These are phyloP conservation scores for Campoplex nolae DNA, from an alignment of 2,888 invertebrate genomes.

Conservation along the genomic window DNA sequence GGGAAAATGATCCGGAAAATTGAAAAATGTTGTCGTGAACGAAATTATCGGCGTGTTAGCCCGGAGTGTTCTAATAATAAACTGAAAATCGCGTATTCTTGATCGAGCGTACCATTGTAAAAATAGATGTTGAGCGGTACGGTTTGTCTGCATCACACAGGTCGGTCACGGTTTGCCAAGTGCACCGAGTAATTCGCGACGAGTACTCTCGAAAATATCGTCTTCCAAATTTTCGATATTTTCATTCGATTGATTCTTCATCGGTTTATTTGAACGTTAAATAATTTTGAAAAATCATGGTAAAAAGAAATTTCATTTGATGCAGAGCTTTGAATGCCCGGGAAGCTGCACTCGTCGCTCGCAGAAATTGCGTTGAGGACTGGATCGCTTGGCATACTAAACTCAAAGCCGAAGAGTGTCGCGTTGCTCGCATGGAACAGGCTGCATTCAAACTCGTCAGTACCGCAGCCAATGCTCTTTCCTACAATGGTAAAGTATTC, in stretches of 20 bases:
- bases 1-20: conserved; percentile 18
- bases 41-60: conserved; percentile 58
- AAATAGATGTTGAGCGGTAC: conserved; percentile 79
- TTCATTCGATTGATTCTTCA: background rate
- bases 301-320: conserved; percentile 5
- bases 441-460: conserved; percentile 82
- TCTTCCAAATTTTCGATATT: background rate
- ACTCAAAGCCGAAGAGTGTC: conserved; percentile 82
- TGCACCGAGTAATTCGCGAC: conserved; percentile 65
- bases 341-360: conserved; percentile 82
- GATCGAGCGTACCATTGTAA: conserved; percentile 75
- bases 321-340: conserved; percentile 82
- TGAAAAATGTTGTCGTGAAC: conserved; percentile 30
- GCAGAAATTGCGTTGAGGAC: conserved; percentile 83
- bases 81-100: conserved; percentile 72
- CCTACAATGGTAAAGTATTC: conserved; percentile 78
- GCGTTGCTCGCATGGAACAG: conserved; percentile 83
- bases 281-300: background rate
- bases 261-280: background rate
- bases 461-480: conserved; percentile 81
- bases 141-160: conserved; percentile 68
- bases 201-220: conserved; percentile 28
- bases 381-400: conserved; percentile 84
- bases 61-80: conserved; percentile 79
- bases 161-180: conserved; percentile 66